Evolutionary conservation across 2,797 vertebrate species (phyloP).

Genomic region (Malurus leucopterus): DNA sequence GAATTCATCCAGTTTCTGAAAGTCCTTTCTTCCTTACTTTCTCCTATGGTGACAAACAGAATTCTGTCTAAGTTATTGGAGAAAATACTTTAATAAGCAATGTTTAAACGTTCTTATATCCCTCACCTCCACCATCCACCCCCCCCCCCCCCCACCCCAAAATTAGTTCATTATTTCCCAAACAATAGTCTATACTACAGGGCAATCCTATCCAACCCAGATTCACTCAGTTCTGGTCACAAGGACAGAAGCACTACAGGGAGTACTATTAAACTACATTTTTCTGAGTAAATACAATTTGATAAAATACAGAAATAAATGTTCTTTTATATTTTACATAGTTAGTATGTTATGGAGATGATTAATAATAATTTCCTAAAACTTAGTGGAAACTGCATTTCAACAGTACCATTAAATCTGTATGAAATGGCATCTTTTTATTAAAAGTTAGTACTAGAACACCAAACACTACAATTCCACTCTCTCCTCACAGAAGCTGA

Average conservation of each 20-base stretch:
- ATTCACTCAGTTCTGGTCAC: neutral
- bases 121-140: no score
- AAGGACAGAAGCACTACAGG: neutral
- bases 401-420: neutral
- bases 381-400: neutral
- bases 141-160: fast-evolving
- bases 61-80: constrained; percentile 5
- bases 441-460: neutral
- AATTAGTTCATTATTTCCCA: neutral
- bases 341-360: neutral
- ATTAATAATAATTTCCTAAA: neutral
- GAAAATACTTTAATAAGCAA: neutral
- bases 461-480: neutral
- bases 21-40: constrained; percentile 91
- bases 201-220: neutral
- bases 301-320: neutral
- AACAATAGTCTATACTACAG: neutral
- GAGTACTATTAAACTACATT: neutral
- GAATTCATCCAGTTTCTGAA: constrained; percentile 99
- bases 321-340: neutral
- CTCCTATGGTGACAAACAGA: constrained; percentile 74
- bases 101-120: neutral
- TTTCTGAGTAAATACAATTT: neutral
- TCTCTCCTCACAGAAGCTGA: neutral
- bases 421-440: neutral